These are phyloP conservation scores for Aricia agestis DNA, from an alignment of 1,140 invertebrate genomes.

Conservation along the genomic window DNA sequence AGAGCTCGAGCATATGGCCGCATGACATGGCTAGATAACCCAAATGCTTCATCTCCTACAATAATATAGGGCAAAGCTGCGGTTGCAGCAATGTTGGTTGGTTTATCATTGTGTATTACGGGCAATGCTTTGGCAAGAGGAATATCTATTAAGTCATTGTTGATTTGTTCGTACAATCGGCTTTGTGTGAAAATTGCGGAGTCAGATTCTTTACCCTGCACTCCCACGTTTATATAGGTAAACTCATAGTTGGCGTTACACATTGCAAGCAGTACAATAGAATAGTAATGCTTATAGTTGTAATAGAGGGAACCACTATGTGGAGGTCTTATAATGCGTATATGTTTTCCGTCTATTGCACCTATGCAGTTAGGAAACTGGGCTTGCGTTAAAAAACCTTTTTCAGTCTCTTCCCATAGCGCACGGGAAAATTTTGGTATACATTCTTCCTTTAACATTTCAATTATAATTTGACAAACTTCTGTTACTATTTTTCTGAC, in stretches of 20 bases:
- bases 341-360: constrained; percentile 28
- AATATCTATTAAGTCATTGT: constrained; percentile 32
- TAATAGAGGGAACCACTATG: constrained; percentile 28
- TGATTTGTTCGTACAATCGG: constrained; percentile 30
- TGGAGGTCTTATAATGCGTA: constrained; percentile 27
- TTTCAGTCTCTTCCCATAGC: constrained; percentile 29
- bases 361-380: constrained; percentile 32
- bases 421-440: constrained; percentile 31
- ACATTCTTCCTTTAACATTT: constrained; percentile 31
- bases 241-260: constrained; percentile 26
- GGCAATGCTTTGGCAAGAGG: constrained; percentile 33
- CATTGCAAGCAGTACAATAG: constrained; percentile 26
- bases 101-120: constrained; percentile 31
- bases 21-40: constrained; percentile 31
- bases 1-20: constrained; percentile 33
- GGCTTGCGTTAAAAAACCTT: constrained; percentile 31
- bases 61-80: constrained; percentile 28
- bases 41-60: constrained; percentile 31
- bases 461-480: constrained; percentile 32
- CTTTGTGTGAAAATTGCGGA: constrained; percentile 30
- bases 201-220: constrained; percentile 28
- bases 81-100: constrained; percentile 31
- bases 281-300: constrained; percentile 29
- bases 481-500: constrained; percentile 28
- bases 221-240: constrained; percentile 26